Conservation (phyloP, 2,888 invertebrate species). For the Agrochola litura region DNA sequence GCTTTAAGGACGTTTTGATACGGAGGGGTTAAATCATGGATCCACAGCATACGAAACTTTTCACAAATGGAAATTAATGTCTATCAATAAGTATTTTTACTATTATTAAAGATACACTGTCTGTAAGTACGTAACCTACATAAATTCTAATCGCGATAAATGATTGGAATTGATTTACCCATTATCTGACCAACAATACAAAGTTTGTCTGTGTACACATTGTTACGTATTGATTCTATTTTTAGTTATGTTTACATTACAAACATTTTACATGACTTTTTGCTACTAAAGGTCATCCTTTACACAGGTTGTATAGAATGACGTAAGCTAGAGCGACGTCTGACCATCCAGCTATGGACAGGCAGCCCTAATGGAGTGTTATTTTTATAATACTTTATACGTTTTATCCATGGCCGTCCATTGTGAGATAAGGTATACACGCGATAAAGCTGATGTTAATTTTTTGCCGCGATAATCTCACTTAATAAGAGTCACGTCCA, state of each 20-base stretch:
- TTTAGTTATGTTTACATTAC: conserved; percentile 17
- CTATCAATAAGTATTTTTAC: neutral
- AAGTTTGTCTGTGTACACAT: neutral
- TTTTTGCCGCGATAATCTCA: conserved; percentile 60
- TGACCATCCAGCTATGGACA: conserved; percentile 29
- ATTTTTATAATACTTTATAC: conserved; percentile 54
- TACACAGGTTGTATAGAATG: conserved; percentile 32
- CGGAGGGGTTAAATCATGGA: too few relatives aligned
- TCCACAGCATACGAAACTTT: too few relatives aligned
- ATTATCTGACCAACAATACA: conserved; percentile 7
- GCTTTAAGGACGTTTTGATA: neutral
- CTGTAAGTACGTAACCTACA: neutral
- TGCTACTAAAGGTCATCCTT: conserved; percentile 20
- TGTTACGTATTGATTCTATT: conserved; percentile 3
- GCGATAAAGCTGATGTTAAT: conserved; percentile 60
- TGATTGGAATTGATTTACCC: conserved; percentile 13
- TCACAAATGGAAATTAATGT: neutral
- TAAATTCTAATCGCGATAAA: conserved; percentile 18
- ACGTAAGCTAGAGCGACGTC: conserved; percentile 50
- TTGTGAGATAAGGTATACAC: conserved; percentile 63
- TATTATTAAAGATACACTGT: neutral
- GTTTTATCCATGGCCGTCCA: conserved; percentile 58
- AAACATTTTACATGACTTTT: conserved; percentile 17
- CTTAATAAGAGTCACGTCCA: conserved; percentile 58
- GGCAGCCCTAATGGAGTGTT: conserved; percentile 50